Percentiles rank a stretch among this genome's conserved stretches.
Evolutionary conservation across 1,140 invertebrate species (phyloP).

Genomic region (Microplitis demolitor): DNA sequence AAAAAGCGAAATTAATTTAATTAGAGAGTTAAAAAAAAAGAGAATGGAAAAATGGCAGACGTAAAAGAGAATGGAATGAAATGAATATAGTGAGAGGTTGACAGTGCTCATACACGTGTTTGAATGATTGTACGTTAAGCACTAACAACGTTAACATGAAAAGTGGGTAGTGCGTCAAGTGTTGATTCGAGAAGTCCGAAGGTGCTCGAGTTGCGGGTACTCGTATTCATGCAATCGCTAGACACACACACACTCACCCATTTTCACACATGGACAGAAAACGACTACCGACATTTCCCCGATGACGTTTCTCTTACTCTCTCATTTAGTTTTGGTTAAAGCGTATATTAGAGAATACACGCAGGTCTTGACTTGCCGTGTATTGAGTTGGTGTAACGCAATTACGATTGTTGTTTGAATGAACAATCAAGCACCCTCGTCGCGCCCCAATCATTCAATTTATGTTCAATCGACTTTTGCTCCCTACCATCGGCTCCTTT

Average conservation of each 20-base stretch:
- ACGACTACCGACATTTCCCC: background rate
- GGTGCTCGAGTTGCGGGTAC: slow-evolving; percentile 32
- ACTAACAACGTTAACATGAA: slow-evolving; percentile 45
- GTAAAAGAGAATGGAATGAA: background rate
- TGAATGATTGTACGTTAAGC: slow-evolving; percentile 35
- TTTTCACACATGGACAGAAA: background rate
- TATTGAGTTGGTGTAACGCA: slow-evolving; percentile 51
- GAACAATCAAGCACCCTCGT: slow-evolving; percentile 63
- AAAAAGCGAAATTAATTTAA: too few relatives aligned
- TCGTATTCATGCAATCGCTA: background rate
- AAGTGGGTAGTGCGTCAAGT: slow-evolving; percentile 15
- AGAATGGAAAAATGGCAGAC: too few relatives aligned
- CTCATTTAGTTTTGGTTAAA: background rate
- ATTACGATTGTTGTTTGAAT: slow-evolving; percentile 65
- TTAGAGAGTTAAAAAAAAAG: too few relatives aligned
- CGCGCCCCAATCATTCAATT: slow-evolving; percentile 62
- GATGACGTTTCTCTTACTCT: slow-evolving; percentile 15
- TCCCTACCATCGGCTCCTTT: background rate
- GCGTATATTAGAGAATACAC: background rate
- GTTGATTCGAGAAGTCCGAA: slow-evolving; percentile 26
- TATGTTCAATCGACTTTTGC: slow-evolving; percentile 60
- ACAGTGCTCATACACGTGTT: slow-evolving; percentile 36
- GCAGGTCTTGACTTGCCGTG: background rate
- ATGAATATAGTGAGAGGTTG: slow-evolving; percentile 9
- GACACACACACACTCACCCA: background rate